Percentiles rank a stretch among this genome's conserved stretches.
Conservation (phyloP, 1,140 invertebrate genomes). For the Chironomus tepperi region DNA sequence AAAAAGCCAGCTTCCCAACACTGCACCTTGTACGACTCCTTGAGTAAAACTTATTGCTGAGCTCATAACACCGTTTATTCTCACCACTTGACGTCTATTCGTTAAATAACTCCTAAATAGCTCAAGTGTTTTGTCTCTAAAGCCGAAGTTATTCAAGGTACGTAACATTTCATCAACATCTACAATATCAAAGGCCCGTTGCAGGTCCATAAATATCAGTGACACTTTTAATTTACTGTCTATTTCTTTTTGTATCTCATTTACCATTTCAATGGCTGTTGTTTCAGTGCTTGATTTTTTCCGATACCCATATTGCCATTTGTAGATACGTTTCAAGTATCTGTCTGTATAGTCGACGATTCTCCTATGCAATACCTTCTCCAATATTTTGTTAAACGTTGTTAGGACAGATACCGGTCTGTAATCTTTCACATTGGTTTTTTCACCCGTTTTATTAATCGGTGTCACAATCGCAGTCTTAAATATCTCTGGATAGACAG, state of each 20-base stretch:
- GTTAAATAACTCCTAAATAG: conserved; percentile 28
- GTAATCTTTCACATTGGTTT: conserved; percentile 28
- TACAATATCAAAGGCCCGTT: conserved; percentile 35
- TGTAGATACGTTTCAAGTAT: conserved; percentile 29
- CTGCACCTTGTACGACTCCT: conserved; percentile 28
- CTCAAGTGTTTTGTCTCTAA: conserved; percentile 29
- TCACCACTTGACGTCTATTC: conserved; percentile 26
- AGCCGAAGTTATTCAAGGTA: conserved; percentile 30
- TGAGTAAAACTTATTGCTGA: background rate
- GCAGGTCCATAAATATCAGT: conserved; percentile 32
- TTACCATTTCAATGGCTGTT: conserved; percentile 29
- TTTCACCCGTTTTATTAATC: conserved; percentile 29
- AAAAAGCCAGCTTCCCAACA: conserved; percentile 26
- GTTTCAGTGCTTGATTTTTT: conserved; percentile 29
- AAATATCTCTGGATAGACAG: conserved; percentile 24
- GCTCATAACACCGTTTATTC: conserved; percentile 1
- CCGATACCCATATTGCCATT: conserved; percentile 31
- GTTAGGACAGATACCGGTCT: conserved; percentile 31
- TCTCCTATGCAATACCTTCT: conserved; percentile 30
- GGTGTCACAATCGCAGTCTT: conserved; percentile 30
- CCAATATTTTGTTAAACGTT: conserved; percentile 31
- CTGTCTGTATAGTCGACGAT: conserved; percentile 29
- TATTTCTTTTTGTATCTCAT: conserved; percentile 26
- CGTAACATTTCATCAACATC: conserved; percentile 29
- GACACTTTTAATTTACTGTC: conserved; percentile 28